Base-by-base conservation (phyloP, 2,113 vertebrate genomes). In the Dromaius novaehollandiae region DNA sequence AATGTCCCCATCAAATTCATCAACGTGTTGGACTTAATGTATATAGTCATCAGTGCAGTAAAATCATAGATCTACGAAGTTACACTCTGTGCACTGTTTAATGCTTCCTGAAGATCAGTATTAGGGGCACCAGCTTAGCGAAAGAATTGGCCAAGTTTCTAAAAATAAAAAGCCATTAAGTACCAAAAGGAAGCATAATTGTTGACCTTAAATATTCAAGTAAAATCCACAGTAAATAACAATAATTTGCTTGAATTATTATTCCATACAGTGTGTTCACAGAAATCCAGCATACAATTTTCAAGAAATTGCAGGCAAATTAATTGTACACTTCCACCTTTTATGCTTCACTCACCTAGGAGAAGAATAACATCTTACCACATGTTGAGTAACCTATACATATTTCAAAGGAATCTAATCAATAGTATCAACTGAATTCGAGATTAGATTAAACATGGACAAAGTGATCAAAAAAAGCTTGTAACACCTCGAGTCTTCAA, bases 221-320 rank as follows among this genome's bases (percentile, higher is more conserved):
- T 69, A 96, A 98, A 98, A 98, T 87, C 97, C 96, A 97, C 20
- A 61, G 95, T 98, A 98, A 98, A 98, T 98, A 98, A 98, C 94
- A 98, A 98, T 98, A 97, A 98, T 98, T 98, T 98, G 84, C 97
- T 91, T 94, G 94, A 90, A 97, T 96, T 97, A 98, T 91, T 97
- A 96, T 94, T 98, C 95, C 97, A 94, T 97, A 96, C 21, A 46
- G 97, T 50, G 58, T 87, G 0, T 95, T 98, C 96, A 92, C 83
- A 98, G 97, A 98, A 98, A 98, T 94, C 93, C 97, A 98, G 97
- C 97, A 97, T 97, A 96, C 97, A 96, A 98, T 98, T 98, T 98
- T 93, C 48, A 48, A 95, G 95, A 97, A 98, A 97, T 93, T 96
- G 92, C 96, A 97, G 96, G 97, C 95, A 98, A 98, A 98, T 98